Evolutionary conservation across 2,113 vertebrate genomes (phyloP).

Genomic region (Daubentonia madagascariensis): DNA sequence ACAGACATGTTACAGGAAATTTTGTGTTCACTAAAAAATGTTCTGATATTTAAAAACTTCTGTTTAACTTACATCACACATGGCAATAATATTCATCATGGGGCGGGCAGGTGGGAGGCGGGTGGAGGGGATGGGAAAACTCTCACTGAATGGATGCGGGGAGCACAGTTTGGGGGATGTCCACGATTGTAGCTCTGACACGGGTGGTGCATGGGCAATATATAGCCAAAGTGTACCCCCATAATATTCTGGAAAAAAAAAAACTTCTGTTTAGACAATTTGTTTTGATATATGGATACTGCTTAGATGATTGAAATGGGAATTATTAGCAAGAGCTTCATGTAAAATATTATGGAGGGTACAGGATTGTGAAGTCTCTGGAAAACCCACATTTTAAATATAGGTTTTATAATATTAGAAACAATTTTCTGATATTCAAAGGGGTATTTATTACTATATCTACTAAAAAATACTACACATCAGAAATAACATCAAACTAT

Average conservation of each 20-base stretch:
- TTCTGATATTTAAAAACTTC: conserved; percentile 27
- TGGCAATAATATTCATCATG: too few species aligned
- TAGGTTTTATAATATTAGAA: neutral
- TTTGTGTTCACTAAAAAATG: conserved; percentile 31
- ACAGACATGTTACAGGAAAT: conserved; percentile 59
- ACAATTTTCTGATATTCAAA: neutral
- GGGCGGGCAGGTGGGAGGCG: too few species aligned
- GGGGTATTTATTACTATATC: neutral
- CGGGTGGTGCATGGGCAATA: too few species aligned
- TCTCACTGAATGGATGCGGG: too few species aligned
- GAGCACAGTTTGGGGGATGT: too few species aligned
- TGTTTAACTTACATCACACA: too few species aligned
- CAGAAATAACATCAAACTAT: neutral
- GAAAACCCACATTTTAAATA: neutral
- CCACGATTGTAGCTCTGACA: too few species aligned
- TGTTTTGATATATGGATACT: neutral
- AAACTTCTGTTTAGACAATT: neutral
- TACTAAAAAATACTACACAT: neutral
- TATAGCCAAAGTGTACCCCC: too few species aligned
- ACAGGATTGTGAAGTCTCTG: neutral
- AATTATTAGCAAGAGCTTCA: neutral
- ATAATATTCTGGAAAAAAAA: too few species aligned
- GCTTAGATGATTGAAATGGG: neutral
- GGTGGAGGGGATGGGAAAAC: too few species aligned
- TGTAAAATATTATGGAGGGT: neutral